Conservation (phyloP, 2,113 vertebrate species). For the Oncorhynchus keta region DNA sequence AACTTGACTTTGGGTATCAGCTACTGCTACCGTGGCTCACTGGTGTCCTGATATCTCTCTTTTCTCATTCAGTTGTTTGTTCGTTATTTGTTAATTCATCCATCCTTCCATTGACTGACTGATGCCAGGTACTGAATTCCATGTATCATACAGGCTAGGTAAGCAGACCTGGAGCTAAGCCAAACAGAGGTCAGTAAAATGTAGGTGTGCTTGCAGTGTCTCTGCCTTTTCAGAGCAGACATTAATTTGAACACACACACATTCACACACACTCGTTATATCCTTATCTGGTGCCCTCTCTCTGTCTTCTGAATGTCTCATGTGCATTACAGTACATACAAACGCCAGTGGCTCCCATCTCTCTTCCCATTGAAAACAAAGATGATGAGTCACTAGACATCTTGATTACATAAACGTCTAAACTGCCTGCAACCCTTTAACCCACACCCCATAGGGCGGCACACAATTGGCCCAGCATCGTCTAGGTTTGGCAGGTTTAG, state of each 20-base stretch:
- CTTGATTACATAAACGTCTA: slow-evolving; percentile 36
- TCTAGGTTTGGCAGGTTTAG: too few relatives aligned
- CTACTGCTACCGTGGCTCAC: neutral
- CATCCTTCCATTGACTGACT: slow-evolving; percentile 1
- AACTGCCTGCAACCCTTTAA: slow-evolving; percentile 4
- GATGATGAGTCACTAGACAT: slow-evolving; percentile 34
- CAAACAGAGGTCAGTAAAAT: too few relatives aligned
- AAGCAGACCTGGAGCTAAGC: neutral
- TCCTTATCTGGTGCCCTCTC: neutral
- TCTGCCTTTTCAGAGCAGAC: too few relatives aligned
- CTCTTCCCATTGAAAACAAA: neutral
- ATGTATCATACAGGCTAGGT: neutral
- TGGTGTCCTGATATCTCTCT: neutral
- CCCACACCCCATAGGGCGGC: neutral
- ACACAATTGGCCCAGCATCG: neutral
- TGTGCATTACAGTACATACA: neutral
- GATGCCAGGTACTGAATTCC: neutral
- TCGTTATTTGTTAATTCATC: slow-evolving; percentile 7
- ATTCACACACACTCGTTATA: neutral
- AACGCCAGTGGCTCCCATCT: neutral
- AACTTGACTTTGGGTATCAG: neutral
- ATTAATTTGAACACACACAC: neutral
- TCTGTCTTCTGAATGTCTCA: neutral
- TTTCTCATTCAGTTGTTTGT: neutral
- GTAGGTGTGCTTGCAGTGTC: too few relatives aligned